A percentile compares a stretch with the other conserved stretches of the same genome.
Conservation (phyloP, 2,113 vertebrate species). For the Diadophis punctatus region DNA sequence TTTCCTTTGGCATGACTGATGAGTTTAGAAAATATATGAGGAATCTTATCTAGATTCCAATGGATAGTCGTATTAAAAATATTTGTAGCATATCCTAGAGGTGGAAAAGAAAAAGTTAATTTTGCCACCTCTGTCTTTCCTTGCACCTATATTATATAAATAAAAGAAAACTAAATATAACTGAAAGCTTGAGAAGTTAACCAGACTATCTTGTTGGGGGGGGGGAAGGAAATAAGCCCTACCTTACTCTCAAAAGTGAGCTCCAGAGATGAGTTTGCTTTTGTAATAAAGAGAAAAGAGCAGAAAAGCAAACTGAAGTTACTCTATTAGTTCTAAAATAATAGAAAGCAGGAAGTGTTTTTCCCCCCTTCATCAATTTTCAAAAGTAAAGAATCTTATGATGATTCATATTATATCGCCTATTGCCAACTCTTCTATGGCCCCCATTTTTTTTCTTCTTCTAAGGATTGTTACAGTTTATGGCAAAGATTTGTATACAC, state of each 20-base stretch:
- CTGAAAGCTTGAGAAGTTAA: neutral
- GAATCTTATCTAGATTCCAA: neutral
- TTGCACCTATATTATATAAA: neutral
- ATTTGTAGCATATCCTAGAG: neutral
- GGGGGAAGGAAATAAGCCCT: neutral
- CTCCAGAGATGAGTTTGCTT: neutral
- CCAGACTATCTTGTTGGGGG: neutral
- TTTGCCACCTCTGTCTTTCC: neutral
- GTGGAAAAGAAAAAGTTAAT: neutral
- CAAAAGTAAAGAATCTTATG: neutral
- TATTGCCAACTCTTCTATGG: neutral
- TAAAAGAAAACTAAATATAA: neutral
- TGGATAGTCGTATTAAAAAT: neutral
- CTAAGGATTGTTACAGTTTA: neutral
- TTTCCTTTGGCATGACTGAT: neutral
- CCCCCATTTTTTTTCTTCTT: neutral
- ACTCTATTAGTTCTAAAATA: neutral
- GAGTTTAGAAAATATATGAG: neutral
- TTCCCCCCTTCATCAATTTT: neutral
- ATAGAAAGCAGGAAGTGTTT: neutral
- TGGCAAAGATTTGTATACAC: neutral
- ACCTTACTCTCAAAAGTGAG: neutral
- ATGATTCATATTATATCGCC: neutral
- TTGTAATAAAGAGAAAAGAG: neutral
- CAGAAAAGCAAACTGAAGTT: neutral